Evolutionary conservation across 37 sponge, comb jelly and placozoan genomes (phyloP).

Genomic region (Oopsacas minuta): DNA sequence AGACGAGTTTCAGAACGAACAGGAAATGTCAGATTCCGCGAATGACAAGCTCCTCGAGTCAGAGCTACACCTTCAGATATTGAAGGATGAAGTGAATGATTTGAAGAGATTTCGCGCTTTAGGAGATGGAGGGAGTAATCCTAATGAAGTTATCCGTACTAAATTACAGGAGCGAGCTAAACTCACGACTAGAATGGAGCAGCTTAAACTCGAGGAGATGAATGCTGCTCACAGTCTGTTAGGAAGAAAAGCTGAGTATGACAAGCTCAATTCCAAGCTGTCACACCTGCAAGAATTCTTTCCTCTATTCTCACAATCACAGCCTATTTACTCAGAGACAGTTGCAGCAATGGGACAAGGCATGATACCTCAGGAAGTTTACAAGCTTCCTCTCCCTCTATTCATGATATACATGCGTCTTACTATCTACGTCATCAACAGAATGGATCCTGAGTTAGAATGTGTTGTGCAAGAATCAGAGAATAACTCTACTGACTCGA

Average conservation of each 20-base stretch:
- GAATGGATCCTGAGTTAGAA: background rate
- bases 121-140: background rate
- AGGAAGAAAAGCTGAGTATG: background rate
- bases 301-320: background rate
- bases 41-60: background rate
- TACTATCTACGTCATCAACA: conserved; percentile 9
- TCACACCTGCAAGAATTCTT: background rate
- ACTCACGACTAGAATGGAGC: background rate
- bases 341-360: background rate
- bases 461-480: background rate
- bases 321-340: background rate
- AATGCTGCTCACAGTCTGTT: background rate
- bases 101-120: background rate
- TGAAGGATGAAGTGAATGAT: conserved; percentile 5
- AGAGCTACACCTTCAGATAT: background rate
- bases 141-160: background rate
- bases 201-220: background rate
- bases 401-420: conserved; percentile 18
- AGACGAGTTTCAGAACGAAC: background rate
- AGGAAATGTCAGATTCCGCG: background rate
- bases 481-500: background rate
- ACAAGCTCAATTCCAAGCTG: background rate
- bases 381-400: background rate
- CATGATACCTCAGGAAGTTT: background rate
- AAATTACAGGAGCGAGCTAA: background rate